Evolutionary conservation across 2,113 vertebrate species (phyloP), one percentile per base, ranked within the genome.

Genomic region (Pungitius pungitius): DNA sequence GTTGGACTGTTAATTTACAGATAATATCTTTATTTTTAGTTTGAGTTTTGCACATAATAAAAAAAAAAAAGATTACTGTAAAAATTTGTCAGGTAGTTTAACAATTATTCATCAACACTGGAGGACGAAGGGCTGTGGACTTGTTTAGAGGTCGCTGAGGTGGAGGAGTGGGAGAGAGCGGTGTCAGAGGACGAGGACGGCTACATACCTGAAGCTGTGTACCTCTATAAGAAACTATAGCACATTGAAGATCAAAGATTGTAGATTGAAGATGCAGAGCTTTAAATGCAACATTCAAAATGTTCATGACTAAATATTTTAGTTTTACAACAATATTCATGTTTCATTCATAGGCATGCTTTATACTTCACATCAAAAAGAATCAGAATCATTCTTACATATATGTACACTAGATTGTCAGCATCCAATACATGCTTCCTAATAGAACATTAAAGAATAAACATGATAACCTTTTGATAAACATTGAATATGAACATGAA

Each of bases 171-270:
- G 96, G 96, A 98, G 83, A 94, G 77, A 69, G 95, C 93, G 0
- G 94, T 94, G 6, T 91, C 91, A 0, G 77, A 92, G 22, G 51
- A 91, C 0, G 95, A 96, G 37, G 74, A 79, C 0, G 92, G 87
- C 22, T 97, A 96, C 89, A 96, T 99, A 85, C 61, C 94, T 0
- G 96, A 97, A 0, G 84, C 83, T 0, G 60, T 98, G 42, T 97
- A 96, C 59, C 13, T 97, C 37, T 98, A 95, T 84, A 90, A 30
- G 42, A 97, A 94, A 69, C 83, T 7, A 6, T 69, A 58, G 62
- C 0, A n/a, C 6, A 17, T 7, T 24, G 37, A 20, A 30, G 5
- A 3, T 8, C 3, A 47, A 51, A 51, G 18, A 24, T 14, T 2
- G 18, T 42, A 40, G 62, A 27, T 30, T 51, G 9, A 67, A 67